phyloP scores from a whole-genome alignment of 2,797 vertebrate species.

The Sebastes nivosus region DNA sequence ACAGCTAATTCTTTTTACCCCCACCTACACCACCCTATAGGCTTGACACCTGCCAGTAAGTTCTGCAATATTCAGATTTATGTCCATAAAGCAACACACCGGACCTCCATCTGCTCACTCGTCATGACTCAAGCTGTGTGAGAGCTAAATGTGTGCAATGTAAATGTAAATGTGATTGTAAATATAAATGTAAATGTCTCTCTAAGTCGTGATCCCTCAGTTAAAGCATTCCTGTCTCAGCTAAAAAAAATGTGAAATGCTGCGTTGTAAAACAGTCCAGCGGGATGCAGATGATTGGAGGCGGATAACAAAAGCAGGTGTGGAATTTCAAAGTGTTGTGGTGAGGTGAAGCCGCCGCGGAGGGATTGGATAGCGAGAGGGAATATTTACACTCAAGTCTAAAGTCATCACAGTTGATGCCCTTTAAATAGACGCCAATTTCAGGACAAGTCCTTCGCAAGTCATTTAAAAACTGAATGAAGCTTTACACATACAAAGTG shows the following conservation, averaged over 20 bases:
- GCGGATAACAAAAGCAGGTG: not conserved
- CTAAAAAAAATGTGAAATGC: not conserved
- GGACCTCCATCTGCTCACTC: not conserved
- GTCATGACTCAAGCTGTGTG: not conserved
- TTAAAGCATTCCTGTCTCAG: not conserved
- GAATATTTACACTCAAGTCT: not conserved
- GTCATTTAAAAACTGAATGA: not conserved
- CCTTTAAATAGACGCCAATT: not conserved
- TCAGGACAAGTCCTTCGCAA: not conserved
- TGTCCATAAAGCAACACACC: too few species aligned
- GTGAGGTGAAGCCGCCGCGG: not conserved
- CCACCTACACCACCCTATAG: too few species aligned
- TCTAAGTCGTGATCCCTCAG: not conserved
- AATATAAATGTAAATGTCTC: not conserved
- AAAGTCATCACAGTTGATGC: not conserved
- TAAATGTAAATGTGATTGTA: not conserved
- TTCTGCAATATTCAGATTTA: not conserved
- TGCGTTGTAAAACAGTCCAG: slow-evolving; percentile 1
- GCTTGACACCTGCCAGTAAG: too few species aligned
- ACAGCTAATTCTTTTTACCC: too few species aligned
- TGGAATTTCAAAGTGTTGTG: not conserved
- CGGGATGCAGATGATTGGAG: not conserved
- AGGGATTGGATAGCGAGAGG: not conserved
- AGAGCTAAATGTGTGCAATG: not conserved
- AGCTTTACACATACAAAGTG: not conserved